A percentile compares a stretch with the other conserved stretches of the same genome.
These are phyloP conservation scores for Pseudomyrmex flavicornis DNA, from an alignment of 1,140 invertebrate species.

Conservation along the genomic window DNA sequence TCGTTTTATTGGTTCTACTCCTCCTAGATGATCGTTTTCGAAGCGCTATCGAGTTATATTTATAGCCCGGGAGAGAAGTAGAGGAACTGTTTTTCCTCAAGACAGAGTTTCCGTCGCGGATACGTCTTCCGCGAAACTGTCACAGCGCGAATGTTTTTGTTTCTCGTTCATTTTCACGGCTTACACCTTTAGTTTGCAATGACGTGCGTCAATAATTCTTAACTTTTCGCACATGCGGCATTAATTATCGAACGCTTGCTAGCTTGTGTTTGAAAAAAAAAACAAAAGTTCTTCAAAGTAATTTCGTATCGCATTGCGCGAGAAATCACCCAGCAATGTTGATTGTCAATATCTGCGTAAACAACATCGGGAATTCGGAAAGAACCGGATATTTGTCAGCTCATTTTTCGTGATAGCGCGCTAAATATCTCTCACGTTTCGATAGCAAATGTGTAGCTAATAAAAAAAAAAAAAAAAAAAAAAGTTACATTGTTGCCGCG, in stretches of 20 bases:
- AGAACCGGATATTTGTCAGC: background rate
- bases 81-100: conserved; percentile 11
- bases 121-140: background rate
- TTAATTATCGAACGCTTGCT: too few relatives aligned
- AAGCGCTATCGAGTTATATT: conserved; percentile 13
- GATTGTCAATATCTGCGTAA: background rate
- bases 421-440: background rate
- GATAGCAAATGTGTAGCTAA: conserved; percentile 9
- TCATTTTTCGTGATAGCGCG: background rate
- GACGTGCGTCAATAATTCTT: too few relatives aligned
- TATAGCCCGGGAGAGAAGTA: conserved; percentile 1
- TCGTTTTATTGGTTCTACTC: conserved; percentile 43
- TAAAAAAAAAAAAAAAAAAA: background rate
- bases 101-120: background rate
- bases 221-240: too few relatives aligned
- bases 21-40: conserved; percentile 35
- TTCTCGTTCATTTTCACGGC: too few relatives aligned
- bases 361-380: background rate
- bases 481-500: conserved; percentile 4
- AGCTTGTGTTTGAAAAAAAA: too few relatives aligned
- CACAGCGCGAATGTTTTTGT: too few relatives aligned
- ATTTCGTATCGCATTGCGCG: background rate
- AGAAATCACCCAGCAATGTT: background rate
- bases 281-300: background rate
- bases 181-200: too few relatives aligned